These are phyloP conservation scores for Streblospio benedicti DNA, from an alignment of 1,140 invertebrate species.

Conservation along the genomic window DNA sequence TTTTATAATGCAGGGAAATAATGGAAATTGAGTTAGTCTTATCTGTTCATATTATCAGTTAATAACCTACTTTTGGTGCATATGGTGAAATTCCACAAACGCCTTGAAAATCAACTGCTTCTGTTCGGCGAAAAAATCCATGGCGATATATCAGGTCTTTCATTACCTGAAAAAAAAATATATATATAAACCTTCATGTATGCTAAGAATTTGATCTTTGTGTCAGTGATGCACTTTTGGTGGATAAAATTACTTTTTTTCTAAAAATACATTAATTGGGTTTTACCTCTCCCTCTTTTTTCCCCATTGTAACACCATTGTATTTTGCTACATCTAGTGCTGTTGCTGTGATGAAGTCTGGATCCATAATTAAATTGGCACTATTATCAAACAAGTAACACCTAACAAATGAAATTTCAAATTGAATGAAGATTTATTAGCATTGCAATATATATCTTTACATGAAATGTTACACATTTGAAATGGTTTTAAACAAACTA, in stretches of 20 bases:
- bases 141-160: slow-evolving; percentile 48
- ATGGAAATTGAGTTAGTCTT: too few species aligned
- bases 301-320: slow-evolving; percentile 42
- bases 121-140: slow-evolving; percentile 41
- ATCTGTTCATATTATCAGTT: too few species aligned
- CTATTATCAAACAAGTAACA: slow-evolving; percentile 48
- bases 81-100: slow-evolving; percentile 45
- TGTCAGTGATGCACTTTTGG: too few species aligned
- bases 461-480: neutral
- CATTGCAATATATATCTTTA: neutral
- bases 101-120: slow-evolving; percentile 46
- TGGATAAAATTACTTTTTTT: too few species aligned
- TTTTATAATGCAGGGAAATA: too few species aligned
- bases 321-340: slow-evolving; percentile 45
- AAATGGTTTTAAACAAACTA: neutral
- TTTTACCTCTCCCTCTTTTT: slow-evolving; percentile 48
- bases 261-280: too few species aligned
- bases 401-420: slow-evolving; percentile 22
- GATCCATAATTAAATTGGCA: slow-evolving; percentile 47
- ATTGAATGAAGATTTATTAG: neutral
- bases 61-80: slow-evolving; percentile 41
- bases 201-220: too few species aligned
- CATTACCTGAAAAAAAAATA: too few species aligned
- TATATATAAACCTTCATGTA: too few species aligned
- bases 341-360: slow-evolving; percentile 44